Evolutionary conservation across 2,888 invertebrate species (phyloP), one percentile per base, ranked within the genome.

Genomic region (Eupithecia abbreviata): DNA sequence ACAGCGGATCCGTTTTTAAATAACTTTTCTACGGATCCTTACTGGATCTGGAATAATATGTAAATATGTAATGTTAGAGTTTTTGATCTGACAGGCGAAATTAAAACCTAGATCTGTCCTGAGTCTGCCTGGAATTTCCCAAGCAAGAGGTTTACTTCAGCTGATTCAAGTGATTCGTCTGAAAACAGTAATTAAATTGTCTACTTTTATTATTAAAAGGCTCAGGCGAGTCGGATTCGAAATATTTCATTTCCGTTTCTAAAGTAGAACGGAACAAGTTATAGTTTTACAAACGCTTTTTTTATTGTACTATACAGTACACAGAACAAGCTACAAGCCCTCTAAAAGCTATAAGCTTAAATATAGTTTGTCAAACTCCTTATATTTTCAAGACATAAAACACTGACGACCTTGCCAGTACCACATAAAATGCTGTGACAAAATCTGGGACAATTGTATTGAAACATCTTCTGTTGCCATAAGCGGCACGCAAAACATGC

Each of bases 401-500:
- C 69, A 68, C 10, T 30, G 18, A 41, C 47, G 51, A 15, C 43
- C n/a, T 69, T n/a, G 30, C 47, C 42, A 71, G 70, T 43, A 12
- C 51, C 68, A 65, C 43, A 67, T 49, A n/a, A 74, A 69, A 68
- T 45, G 74, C 41, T 47, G 55, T 42, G 47, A 69, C 47, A 30
- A 45, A 71, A 49, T 73, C 42, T 75, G 67, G 73, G 47, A 76
- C 73, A 76, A 77, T 79, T 77, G 77, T 79, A 79, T 79, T 79
- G 73, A 77, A 80, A 75, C 78, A 75, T 58, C 45, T 66, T 68
- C 75, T 76, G 70, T 73, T 74, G 71, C 79, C 78, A 77, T 79
- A 73, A 76, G 76, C 68, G 65, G 72, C 75, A 70, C 65, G 71
- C 45, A 74, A 66, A 69, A 71, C 77, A 74, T 79, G 70, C 75